Base-by-base conservation (phyloP, 2,113 vertebrate species). In the Synchiropus splendidus region DNA sequence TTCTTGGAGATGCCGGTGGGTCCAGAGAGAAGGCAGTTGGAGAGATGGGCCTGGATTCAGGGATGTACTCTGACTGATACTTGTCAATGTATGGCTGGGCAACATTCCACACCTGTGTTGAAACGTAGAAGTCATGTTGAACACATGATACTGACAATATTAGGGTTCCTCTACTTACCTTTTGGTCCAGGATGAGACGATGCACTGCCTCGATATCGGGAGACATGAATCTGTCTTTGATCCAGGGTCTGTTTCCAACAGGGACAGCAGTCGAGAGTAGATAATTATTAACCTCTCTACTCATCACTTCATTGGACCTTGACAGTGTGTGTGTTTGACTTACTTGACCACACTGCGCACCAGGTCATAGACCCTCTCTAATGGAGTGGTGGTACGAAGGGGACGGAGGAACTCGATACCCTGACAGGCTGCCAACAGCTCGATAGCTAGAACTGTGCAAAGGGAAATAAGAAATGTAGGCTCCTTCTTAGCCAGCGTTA, bases 291-390 rank as follows among this genome's bases (percentile, higher is more conserved):
- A 81, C 81, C 31, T 31, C 16, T 21, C 36, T 13, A 51, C 14
- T 45, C 46, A 79, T 77, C 14, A 55, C 70, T 70, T 53, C 39
- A 21, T 41, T 69, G 69, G 37, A 55, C 64, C 53, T 65, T 77
- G 55, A 27, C 42, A 60, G 42, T 27, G 48, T 61, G 48, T 61
- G 52, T 83, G 69, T 83, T 81, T 81, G 71, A 68, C 82, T 86
- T 90, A 99, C 95, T 90, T 97, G 70, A 97, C 94, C 36, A 91
- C 84, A 0, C 86, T 88, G 61, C 94, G 96, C 78, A 98, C 94
- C 45, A 99, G 92, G 68, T 98, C 91, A 0, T 97, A 98, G 73
- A 99, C 94, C 79, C 92, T 97, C 84, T 99, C 96, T 87, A 99
- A 67, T 18, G 96, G 96, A 33, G 92, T 97, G 9, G 96, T 98